These are phyloP conservation scores for Lamprotornis superbus DNA, from an alignment of 2,113 vertebrate genomes.

Conservation along the genomic window DNA sequence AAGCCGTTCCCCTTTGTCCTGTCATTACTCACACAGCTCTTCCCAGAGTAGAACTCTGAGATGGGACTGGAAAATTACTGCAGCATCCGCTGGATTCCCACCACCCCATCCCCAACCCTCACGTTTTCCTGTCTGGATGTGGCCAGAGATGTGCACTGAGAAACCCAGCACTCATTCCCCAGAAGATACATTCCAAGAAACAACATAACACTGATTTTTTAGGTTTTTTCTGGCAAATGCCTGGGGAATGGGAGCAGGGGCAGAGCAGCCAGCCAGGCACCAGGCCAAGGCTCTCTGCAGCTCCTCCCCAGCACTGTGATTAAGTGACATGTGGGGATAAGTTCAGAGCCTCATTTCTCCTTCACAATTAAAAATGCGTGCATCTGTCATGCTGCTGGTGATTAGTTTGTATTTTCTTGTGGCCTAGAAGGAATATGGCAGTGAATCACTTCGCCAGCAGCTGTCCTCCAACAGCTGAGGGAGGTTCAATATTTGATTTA, in stretches of 20 bases:
- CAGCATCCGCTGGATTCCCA: background rate
- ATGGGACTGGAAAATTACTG: background rate
- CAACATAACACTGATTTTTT: accelerated
- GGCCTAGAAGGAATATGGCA: constrained; percentile 44
- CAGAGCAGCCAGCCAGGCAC: background rate
- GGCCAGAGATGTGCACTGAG: background rate
- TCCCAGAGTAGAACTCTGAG: background rate
- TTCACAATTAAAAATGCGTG: constrained; percentile 54
- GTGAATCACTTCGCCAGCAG: constrained; percentile 51
- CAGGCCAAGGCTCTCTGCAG: background rate
- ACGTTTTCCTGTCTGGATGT: accelerated
- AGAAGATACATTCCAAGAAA: background rate
- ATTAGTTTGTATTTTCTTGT: constrained; percentile 59
- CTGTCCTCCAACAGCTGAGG: constrained; percentile 56
- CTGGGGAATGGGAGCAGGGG: background rate
- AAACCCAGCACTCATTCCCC: background rate
- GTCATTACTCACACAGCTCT: background rate
- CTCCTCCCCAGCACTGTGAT: constrained; percentile 12
- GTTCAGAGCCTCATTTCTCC: constrained; percentile 56
- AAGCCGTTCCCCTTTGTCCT: background rate
- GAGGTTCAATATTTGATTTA: constrained; percentile 61
- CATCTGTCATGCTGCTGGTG: constrained; percentile 45
- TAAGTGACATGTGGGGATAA: constrained; percentile 22
- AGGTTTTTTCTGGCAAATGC: accelerated
- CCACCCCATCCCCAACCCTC: background rate